Base-by-base conservation (phyloP, 2,888 invertebrate genomes). In the Drosophila neutralis region DNA sequence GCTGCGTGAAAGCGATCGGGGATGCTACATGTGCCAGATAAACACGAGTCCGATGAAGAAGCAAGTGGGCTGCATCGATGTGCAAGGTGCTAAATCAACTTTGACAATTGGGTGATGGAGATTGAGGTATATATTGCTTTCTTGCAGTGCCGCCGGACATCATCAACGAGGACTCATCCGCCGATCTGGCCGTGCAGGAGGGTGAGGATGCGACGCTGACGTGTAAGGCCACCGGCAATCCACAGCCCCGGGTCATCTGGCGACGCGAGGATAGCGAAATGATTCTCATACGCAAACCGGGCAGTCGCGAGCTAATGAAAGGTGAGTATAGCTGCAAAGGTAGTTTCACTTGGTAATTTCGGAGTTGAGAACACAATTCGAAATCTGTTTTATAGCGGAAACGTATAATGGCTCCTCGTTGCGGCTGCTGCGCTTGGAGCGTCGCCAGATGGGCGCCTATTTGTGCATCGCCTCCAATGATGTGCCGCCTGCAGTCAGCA, bases 1-100 rank as follows among this genome's bases (percentile, higher is more conserved):
- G 73, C 94, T 98, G 61, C 95, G 96, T 78, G 97, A 97, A 87
- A 95, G 95, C 51, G 98, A 98, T 93, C 95, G 96, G 53, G 98
- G 97, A 71, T 98, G 97, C 92, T 98, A 98, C 93, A 97, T 97
- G 96, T 98, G 98, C 91, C 97, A 98, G 94, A 97, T 98, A 90
- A 98, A 98, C 94, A 97, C 97, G 2, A 96, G 95, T 73, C 95
- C 95, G 63, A 97, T 98, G 96, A 97, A 96, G 93, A 97, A 96
- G 92, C 96, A 97, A 93, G 95, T 97, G 65, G 97, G 97, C 11
- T 98, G 98, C 91, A 95, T 98, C 70, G 97, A 97, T 92, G 97
- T 98, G 27, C 96, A 96, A 91, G 97, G 78, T 42, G 36, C 4
- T 0, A 2, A 2, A 24, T 15, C 4, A 13, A 18, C 4, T 2